phyloP scores from a whole-genome alignment of 2,888 invertebrate species.

The Odontothrips loti region DNA sequence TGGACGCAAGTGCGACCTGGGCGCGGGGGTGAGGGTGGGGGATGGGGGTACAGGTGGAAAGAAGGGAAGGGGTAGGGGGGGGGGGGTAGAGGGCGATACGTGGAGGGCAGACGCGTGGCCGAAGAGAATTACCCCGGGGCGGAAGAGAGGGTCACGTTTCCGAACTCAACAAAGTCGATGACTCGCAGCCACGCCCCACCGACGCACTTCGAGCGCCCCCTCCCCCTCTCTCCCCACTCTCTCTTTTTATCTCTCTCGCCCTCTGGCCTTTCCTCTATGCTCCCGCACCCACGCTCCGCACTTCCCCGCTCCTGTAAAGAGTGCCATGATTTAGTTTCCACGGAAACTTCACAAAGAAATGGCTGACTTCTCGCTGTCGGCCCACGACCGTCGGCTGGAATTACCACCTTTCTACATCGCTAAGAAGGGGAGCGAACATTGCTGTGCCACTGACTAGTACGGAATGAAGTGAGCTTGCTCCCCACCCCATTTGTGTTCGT shows the following conservation, averaged over 20 bases:
- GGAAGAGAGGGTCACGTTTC: neutral
- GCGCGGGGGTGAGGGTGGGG: neutral
- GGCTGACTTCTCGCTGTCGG: neutral
- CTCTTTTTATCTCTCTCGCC: neutral
- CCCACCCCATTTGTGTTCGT: no score
- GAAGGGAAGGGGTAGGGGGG: no score
- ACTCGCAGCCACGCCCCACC: neutral
- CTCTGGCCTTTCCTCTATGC: neutral
- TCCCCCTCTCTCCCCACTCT: neutral
- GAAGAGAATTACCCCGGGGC: neutral
- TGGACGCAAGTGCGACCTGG: neutral
- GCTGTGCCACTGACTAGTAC: neutral
- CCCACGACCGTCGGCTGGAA: neutral
- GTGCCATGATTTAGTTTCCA: neutral
- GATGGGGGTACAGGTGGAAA: no score
- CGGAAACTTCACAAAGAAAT: neutral
- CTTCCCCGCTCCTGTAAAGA: neutral
- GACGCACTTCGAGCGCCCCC: neutral
- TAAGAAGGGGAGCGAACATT: neutral
- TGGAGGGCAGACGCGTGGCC: neutral
- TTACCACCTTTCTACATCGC: no score
- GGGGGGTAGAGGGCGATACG: neutral
- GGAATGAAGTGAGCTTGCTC: no score
- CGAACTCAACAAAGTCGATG: neutral
- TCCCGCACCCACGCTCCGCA: neutral